Conservation (phyloP, 2,888 invertebrate genomes). For the Pristionchus fissidentatus region DNA sequence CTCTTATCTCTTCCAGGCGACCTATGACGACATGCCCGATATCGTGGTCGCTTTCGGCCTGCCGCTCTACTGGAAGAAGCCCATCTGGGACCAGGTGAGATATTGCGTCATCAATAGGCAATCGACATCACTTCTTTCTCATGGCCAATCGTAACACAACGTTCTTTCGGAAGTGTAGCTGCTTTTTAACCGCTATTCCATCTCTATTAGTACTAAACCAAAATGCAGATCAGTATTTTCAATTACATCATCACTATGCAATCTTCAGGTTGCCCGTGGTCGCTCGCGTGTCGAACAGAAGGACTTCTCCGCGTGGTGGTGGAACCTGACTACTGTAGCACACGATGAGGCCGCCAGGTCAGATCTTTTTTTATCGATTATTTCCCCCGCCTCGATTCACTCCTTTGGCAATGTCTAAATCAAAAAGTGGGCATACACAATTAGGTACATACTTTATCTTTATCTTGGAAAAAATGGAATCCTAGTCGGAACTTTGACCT, state of each 20-base stretch:
- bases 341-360: constrained; percentile 74
- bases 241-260: no score
- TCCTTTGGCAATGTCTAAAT: neutral
- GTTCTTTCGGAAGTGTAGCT: no score
- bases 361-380: constrained; percentile 78
- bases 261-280: constrained; percentile 42
- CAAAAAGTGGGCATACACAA: neutral
- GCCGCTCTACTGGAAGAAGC: constrained; percentile 96
- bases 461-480: neutral
- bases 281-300: constrained; percentile 46
- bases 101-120: neutral
- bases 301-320: constrained; percentile 67
- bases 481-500: neutral
- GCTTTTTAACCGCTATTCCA: no score
- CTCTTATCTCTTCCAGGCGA: constrained; percentile 24
- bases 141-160: no score
- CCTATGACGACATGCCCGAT: constrained; percentile 63
- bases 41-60: constrained; percentile 87
- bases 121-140: neutral
- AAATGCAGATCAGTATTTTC: no score
- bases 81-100: constrained; percentile 87
- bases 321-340: constrained; percentile 68
- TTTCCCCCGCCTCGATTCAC: neutral
- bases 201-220: no score
- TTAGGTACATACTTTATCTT: neutral